Percentiles rank a stretch among this genome's conserved stretches.
Conservation (phyloP, 2,888 invertebrate species). For the Neoaliturus tenellus region DNA sequence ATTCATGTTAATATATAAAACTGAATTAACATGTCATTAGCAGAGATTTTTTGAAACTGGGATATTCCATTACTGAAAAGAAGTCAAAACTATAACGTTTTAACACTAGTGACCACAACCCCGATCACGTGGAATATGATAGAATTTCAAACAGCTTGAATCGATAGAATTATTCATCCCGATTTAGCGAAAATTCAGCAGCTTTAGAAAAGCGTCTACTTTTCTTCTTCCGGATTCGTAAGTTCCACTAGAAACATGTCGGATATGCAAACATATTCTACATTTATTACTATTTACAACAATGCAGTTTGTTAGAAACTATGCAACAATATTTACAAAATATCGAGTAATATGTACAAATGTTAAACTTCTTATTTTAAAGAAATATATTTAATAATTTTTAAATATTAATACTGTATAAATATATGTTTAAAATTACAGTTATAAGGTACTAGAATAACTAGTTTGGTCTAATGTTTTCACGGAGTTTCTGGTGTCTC, state of each 20-base stretch:
- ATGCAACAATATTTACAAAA: slow-evolving; percentile 67
- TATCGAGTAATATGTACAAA: slow-evolving; percentile 39
- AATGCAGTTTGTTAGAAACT: slow-evolving; percentile 64
- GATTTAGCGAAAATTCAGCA: neutral
- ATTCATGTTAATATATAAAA: too few species aligned
- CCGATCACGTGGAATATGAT: neutral
- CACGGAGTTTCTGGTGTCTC: slow-evolving; percentile 39
- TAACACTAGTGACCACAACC: neutral
- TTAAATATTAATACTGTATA: slow-evolving; percentile 63
- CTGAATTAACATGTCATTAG: neutral
- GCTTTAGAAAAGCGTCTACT: slow-evolving; percentile 8
- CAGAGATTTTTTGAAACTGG: neutral
- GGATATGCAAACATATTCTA: slow-evolving; percentile 46
- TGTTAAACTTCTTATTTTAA: slow-evolving; percentile 60
- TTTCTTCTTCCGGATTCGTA: neutral
- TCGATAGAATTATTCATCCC: neutral
- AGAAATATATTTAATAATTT: slow-evolving; percentile 61
- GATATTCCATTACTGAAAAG: neutral
- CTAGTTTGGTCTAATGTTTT: slow-evolving; percentile 42
- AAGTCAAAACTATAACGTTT: neutral
- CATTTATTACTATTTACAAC: slow-evolving; percentile 37
- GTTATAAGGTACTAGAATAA: slow-evolving; percentile 52
- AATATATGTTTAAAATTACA: slow-evolving; percentile 62
- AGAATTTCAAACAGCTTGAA: neutral
- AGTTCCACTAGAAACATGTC: slow-evolving; percentile 40